These are phyloP conservation scores for Coecobrya sp. DNA, from an alignment of 2,888 invertebrate genomes.

Conservation along the genomic window DNA sequence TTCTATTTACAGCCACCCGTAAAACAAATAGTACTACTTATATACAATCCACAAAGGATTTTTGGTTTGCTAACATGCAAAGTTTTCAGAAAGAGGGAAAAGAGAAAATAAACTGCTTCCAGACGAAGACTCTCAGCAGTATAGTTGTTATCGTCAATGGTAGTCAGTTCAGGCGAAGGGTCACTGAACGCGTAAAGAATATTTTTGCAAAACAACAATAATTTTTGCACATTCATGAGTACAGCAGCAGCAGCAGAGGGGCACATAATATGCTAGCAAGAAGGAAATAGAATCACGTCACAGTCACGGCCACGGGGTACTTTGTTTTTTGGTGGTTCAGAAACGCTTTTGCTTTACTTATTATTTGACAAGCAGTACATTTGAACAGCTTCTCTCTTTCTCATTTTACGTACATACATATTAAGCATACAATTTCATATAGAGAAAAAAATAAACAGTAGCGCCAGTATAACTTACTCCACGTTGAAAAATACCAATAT, in stretches of 20 bases:
- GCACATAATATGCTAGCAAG: neutral
- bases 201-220: neutral
- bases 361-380: neutral
- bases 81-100: neutral
- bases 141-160: neutral
- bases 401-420: neutral
- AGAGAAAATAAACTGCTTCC: neutral
- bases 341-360: neutral
- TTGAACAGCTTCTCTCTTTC: neutral
- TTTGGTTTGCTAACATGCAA: neutral
- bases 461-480: neutral
- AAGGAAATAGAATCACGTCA: conserved; percentile 27
- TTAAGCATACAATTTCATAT: neutral
- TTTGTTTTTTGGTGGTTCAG: neutral
- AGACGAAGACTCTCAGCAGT: neutral
- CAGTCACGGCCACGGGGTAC: conserved; percentile 37
- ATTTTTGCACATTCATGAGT: neutral
- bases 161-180: conserved; percentile 18
- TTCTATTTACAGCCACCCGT: neutral
- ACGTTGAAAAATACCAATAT: neutral
- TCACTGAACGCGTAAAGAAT: conserved; percentile 54
- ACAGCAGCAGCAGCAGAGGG: neutral
- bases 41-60: neutral
- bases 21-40: neutral
- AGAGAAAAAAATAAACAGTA: neutral